phyloP scores from a whole-genome alignment of 1,140 invertebrate species.

The Medauroidea extradentata region DNA sequence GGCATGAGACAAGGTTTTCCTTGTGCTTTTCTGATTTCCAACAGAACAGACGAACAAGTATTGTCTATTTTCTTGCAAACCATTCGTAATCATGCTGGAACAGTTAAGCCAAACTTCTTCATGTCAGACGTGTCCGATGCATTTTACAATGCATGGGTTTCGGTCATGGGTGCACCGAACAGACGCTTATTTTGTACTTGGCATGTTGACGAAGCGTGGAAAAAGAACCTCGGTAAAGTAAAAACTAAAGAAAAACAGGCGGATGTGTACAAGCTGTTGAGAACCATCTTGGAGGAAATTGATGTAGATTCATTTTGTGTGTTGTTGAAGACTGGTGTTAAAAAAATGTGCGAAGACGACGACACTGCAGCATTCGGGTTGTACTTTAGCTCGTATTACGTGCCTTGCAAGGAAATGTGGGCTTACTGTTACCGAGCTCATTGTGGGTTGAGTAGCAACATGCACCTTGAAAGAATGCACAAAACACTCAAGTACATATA shows the following conservation, averaged over 20 bases:
- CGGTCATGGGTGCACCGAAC: conserved; percentile 4
- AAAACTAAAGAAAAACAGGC: not conserved
- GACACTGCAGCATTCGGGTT: not conserved
- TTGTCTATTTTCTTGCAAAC: conserved; percentile 13
- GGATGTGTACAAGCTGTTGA: not conserved
- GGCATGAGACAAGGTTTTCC: conserved; percentile 5
- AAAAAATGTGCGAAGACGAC: not conserved
- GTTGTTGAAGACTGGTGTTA: not conserved
- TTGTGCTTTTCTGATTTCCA: conserved; percentile 17
- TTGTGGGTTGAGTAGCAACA: conserved; percentile 11
- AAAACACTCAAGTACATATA: conserved; percentile 14
- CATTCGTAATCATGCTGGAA: not conserved
- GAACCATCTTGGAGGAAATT: not conserved
- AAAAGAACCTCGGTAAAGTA: not conserved
- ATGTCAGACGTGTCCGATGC: conserved; percentile 15
- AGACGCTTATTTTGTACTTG: conserved; percentile 10
- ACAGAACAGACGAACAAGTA: not conserved
- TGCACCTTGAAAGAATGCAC: conserved; percentile 13
- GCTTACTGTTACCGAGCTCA: conserved; percentile 8
- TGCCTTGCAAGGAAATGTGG: conserved; percentile 1
- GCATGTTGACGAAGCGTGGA: conserved; percentile 15
- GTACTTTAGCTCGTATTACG: conserved; percentile 9
- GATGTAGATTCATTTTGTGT: conserved; percentile 1
- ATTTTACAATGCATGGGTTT: conserved; percentile 14
- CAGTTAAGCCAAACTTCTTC: conserved; percentile 2